A percentile compares a stretch with the other conserved stretches of the same genome.
Evolutionary conservation across 2,113 vertebrate species (phyloP).

Genomic region (Saccopteryx bilineata): DNA sequence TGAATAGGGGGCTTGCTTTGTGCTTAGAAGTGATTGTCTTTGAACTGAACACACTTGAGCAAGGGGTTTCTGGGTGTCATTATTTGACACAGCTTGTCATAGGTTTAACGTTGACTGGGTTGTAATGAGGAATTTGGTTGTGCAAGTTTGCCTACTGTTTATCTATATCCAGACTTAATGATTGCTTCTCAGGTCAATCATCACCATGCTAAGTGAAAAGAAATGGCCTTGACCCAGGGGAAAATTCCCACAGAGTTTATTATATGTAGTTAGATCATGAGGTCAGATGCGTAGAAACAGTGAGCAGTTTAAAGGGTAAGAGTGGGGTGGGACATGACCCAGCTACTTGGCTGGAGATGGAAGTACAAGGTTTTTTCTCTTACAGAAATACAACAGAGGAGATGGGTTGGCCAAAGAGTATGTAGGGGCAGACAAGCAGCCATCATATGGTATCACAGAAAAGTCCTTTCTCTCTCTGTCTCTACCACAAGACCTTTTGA

Average conservation of each 20-base stretch:
- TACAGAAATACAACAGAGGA: neutral
- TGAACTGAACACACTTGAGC: constrained; percentile 65
- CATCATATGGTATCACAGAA: neutral
- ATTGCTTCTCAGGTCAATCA: constrained; percentile 70
- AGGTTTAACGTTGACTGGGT: constrained; percentile 65
- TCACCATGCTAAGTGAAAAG: constrained; percentile 69
- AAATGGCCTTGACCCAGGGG: constrained; percentile 55
- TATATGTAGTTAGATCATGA: constrained; percentile 36
- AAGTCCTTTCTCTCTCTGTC: neutral
- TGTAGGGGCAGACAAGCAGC: neutral
- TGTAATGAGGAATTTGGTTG: constrained; percentile 57
- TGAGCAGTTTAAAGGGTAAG: neutral
- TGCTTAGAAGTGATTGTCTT: constrained; percentile 45
- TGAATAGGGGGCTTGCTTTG: constrained; percentile 56
- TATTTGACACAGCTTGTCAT: constrained; percentile 71
- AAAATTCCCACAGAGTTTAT: constrained; percentile 50
- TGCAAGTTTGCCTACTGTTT: constrained; percentile 69
- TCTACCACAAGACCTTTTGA: neutral
- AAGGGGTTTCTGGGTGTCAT: constrained; percentile 56
- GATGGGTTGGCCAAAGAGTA: neutral
- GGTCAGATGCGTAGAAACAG: constrained; percentile 2
- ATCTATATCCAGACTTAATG: constrained; percentile 64
- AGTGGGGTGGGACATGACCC: neutral
- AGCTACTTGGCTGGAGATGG: neutral
- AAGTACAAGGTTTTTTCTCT: neutral